Percentiles rank a stretch among this genome's conserved stretches.
These are phyloP conservation scores for Cecropterus lyciades DNA, from an alignment of 1,140 invertebrate species.

Conservation along the genomic window DNA sequence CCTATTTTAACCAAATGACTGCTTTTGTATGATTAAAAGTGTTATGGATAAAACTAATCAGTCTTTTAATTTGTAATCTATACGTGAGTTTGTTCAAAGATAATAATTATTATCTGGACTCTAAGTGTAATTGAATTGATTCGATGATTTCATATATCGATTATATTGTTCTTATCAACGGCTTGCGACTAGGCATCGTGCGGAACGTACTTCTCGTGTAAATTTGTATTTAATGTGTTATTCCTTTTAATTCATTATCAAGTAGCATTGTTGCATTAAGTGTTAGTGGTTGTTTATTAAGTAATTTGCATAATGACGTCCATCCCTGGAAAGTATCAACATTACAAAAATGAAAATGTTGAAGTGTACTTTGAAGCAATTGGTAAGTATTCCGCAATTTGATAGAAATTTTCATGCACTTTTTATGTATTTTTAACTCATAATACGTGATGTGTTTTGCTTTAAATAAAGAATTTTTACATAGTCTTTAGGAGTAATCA, in stretches of 20 bases:
- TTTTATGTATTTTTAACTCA: too few species aligned
- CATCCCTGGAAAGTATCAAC: constrained; percentile 86
- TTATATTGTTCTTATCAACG: constrained; percentile 3
- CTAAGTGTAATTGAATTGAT: constrained; percentile 24
- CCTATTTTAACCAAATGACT: too few species aligned
- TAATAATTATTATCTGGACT: constrained; percentile 15
- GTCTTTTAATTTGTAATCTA: constrained; percentile 8
- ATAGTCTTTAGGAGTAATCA: too few species aligned
- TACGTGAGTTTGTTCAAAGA: constrained; percentile 21
- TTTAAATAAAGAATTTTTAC: too few species aligned
- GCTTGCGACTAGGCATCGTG: neutral
- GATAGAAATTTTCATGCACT: too few species aligned
- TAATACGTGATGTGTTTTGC: too few species aligned
- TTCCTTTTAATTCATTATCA: neutral
- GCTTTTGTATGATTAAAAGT: neutral
- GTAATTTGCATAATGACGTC: constrained; percentile 66
- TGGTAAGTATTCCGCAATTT: constrained; percentile 75
- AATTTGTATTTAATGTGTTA: neutral
- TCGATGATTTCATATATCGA: constrained; percentile 17
- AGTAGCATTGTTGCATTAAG: neutral
- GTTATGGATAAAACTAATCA: constrained; percentile 4
- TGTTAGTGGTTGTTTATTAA: neutral
- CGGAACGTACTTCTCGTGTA: neutral
- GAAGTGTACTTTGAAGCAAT: constrained; percentile 86
- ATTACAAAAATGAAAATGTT: constrained; percentile 87